Base-by-base conservation (phyloP, 2,113 vertebrate genomes). In the Tyto alba region DNA sequence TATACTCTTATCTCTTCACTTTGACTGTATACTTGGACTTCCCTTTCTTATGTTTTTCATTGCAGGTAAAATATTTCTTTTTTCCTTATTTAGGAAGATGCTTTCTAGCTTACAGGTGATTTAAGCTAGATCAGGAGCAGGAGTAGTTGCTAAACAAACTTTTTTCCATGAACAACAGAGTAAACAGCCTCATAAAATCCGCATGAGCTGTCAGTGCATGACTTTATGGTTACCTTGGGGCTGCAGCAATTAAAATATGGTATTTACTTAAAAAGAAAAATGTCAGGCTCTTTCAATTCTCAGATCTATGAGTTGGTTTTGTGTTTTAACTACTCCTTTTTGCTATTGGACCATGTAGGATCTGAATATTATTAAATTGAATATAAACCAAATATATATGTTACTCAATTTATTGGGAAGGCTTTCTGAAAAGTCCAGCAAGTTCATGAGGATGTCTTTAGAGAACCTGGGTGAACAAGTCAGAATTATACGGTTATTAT, bases 261-360 rank as follows among this genome's bases (percentile, higher is more conserved):
- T 94, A 57, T 96, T 97, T 98, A 89, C 92, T 83, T 96, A 96
- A 86, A 95, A 95, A 92, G 94, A 97, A 95, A 95, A 94, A 73
- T 93, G 85, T 97, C 85, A 95, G 14, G 26, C 66, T 96, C 43
- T 60, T 97, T 95, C 84, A 86, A 0, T 90, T 91, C 79, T 93
- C 82, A 90, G 41, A 91, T 74, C 56, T 78, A 55, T 41, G 56
- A 81, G 60, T 3, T 89, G 36, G 21, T 30, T 90, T 88, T 83
- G 74, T 90, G 26, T 85, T 96, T 91, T 77, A 94, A 57, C 67
- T 94, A 69, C 50, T 90, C 12, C 6, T 90, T 94, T 93, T 76
- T 93, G 43, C 67, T 86, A 11, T 55, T 41, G 36, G 41, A 77
- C 50, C 66, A 89, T 85, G 48, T 93, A 36, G 34, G 62, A n/a